phyloP scores from a whole-genome alignment of 2,797 vertebrate genomes.

The Coracias cyanogaster region DNA sequence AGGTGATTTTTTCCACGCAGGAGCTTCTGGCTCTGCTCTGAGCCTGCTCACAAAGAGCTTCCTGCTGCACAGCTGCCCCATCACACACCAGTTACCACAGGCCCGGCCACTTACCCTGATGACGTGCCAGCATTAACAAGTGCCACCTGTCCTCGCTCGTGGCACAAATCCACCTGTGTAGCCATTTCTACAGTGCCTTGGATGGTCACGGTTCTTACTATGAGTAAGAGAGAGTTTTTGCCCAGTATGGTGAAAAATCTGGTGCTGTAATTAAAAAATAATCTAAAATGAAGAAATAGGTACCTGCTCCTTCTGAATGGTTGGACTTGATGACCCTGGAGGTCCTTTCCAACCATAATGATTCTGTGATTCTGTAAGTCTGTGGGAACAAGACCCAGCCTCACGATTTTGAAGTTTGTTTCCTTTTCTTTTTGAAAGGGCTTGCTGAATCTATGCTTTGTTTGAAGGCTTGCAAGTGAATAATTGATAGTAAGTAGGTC shows the following conservation, averaged over 20 bases:
- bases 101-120: rapidly evolving
- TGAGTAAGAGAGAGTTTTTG: background rate
- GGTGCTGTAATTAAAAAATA: background rate
- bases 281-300: background rate
- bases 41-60: rapidly evolving
- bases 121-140: rapidly evolving
- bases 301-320: background rate
- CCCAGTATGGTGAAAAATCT: background rate
- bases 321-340: no score
- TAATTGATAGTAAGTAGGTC: background rate
- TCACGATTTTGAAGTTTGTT: background rate
- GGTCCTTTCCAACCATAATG: no score
- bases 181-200: background rate
- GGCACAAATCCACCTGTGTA: background rate
- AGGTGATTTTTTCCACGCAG: rapidly evolving
- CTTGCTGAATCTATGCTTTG: background rate
- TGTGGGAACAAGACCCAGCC: background rate
- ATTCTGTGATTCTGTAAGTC: no score
- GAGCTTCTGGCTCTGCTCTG: rapidly evolving
- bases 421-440: background rate
- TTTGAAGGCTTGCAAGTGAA: background rate
- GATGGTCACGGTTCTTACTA: rapidly evolving
- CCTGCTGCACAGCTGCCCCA: background rate
- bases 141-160: background rate
- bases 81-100: rapidly evolving